A percentile compares a stretch with the other conserved stretches of the same genome.
phyloP scores from a whole-genome alignment of 2,888 invertebrate genomes.

The Noctua fimbriata region DNA sequence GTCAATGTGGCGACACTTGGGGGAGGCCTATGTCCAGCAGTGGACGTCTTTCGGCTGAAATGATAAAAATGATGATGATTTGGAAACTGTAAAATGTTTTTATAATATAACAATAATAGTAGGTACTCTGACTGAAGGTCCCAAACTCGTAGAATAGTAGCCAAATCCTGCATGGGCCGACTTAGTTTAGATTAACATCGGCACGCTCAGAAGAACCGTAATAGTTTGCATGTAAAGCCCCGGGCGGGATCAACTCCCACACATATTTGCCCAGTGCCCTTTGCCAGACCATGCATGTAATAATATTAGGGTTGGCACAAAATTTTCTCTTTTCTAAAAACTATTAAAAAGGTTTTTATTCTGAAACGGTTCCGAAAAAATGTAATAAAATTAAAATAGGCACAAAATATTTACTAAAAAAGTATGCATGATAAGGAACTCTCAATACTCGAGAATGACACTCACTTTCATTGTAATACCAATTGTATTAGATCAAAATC shows the following conservation, averaged over 20 bases:
- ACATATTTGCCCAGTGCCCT: neutral
- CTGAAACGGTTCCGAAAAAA: neutral
- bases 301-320: neutral
- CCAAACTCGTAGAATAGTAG: neutral
- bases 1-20: no score
- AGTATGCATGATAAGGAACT: neutral
- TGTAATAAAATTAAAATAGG: neutral
- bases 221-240: neutral
- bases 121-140: neutral
- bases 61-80: no score
- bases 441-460: neutral
- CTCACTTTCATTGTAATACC: neutral
- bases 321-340: neutral
- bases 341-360: neutral
- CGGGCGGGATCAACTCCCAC: neutral
- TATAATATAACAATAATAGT: neutral
- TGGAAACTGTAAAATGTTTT: neutral
- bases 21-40: no score
- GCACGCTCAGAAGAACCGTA: neutral
- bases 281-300: neutral
- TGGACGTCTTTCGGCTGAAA: no score
- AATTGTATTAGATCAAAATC: conserved; percentile 26
- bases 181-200: neutral
- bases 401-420: neutral
- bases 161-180: neutral